Conservation (phyloP, 2,888 invertebrate species). For the Subacronicta megacephala region DNA sequence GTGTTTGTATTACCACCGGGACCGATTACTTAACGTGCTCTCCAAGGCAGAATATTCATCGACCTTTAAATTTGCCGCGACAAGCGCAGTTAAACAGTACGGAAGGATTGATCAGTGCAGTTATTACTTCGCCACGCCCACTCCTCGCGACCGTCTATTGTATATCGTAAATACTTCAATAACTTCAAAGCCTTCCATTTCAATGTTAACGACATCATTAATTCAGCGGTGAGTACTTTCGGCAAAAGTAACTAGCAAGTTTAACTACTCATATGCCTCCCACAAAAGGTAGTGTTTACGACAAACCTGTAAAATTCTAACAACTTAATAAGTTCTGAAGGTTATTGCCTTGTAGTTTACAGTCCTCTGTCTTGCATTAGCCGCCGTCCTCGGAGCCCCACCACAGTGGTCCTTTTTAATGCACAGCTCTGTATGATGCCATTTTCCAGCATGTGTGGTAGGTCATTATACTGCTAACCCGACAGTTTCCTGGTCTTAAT, state of each 20-base stretch:
- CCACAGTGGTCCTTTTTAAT: constrained; percentile 23
- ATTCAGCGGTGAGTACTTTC: constrained; percentile 22
- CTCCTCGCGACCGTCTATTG: not conserved
- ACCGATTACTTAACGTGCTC: no score
- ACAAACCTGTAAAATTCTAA: constrained; percentile 27
- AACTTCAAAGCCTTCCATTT: constrained; percentile 16
- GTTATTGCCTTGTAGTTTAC: constrained; percentile 17
- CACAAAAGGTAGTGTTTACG: constrained; percentile 39
- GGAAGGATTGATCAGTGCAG: no score
- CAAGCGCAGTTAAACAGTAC: no score
- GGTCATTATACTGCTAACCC: constrained; percentile 10
- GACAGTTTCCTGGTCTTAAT: constrained; percentile 16
- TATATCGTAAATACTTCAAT: constrained; percentile 11
- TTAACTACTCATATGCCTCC: constrained; percentile 13
- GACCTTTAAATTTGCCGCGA: no score
- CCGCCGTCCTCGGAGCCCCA: constrained; percentile 32
- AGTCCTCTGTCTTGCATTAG: constrained; percentile 5
- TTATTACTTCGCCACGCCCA: no score
- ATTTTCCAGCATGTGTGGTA: constrained; percentile 16
- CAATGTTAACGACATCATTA: constrained; percentile 40
- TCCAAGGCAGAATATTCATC: no score
- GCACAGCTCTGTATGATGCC: constrained; percentile 1
- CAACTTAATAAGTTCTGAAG: constrained; percentile 34
- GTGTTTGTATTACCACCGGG: no score
- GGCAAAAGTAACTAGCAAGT: constrained; percentile 28